Conservation (phyloP, 2,888 invertebrate genomes). For the Lithophane semibrunnea region DNA sequence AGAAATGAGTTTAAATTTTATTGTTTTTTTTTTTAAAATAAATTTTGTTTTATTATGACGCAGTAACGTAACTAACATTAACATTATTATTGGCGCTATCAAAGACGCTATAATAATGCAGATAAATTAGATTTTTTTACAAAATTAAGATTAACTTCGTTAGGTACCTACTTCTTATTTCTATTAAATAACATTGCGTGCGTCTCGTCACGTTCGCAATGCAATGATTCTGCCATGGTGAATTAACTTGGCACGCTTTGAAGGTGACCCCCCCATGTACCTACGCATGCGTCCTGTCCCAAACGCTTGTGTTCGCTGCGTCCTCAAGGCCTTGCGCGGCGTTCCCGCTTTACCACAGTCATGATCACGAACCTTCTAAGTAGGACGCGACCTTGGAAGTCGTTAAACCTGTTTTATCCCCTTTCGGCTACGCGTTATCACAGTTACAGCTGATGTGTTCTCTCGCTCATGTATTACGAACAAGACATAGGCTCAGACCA, state of each 20-base stretch:
- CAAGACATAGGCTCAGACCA: no score
- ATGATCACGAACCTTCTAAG: conserved; percentile 62
- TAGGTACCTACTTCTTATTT: background rate
- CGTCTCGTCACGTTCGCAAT: conserved; percentile 22
- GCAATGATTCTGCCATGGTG: conserved; percentile 45
- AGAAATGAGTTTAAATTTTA: background rate
- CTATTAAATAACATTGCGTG: conserved; percentile 2
- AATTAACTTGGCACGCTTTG: conserved; percentile 35
- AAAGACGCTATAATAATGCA: background rate
- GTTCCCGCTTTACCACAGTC: conserved; percentile 49
- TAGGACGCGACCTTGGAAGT: conserved; percentile 75
- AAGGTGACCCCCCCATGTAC: conserved; percentile 72
- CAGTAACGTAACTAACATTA: background rate
- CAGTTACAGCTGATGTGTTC: conserved; percentile 29
- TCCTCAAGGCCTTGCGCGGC: conserved; percentile 47
- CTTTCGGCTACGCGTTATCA: conserved; percentile 23
- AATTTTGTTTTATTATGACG: no score
- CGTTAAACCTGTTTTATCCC: conserved; percentile 70
- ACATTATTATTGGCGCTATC: background rate
- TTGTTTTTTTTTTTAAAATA: background rate
- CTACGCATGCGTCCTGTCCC: conserved; percentile 74
- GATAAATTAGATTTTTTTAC: background rate
- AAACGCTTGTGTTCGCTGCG: conserved; percentile 63
- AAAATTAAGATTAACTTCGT: background rate
- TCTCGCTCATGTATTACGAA: conserved; percentile 4